Evolutionary conservation across 2,113 vertebrate genomes (phyloP), one percentile per base, ranked within the genome.

Genomic region (Semicossyphus pulcher): DNA sequence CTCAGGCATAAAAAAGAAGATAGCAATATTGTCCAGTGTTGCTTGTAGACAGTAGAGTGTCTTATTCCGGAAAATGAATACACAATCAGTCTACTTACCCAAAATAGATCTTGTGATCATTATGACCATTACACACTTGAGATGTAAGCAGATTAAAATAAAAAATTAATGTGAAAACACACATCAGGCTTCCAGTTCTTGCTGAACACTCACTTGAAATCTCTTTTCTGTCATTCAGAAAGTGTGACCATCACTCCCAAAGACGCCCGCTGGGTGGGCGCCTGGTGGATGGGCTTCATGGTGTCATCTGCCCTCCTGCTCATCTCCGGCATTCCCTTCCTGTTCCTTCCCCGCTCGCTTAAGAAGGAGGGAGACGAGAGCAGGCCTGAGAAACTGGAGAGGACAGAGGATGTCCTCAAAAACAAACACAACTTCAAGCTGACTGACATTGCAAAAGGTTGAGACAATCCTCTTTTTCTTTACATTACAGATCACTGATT

Each of bases 211-310:
- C 10, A 41, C 2, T n/a, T 18, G 1, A 4, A 76, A 60, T 25
- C 36, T 20, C 14, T 14, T 65, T 39, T 83, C 16, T 36, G 85
- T 45, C 91, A 16, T 74, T 10, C 83, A 98, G 97, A 93, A 11
- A 94, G 51, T 18, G 84, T 98, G 66, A 94, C 86, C 37, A 98
- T 99, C 86, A 94, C 94, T 8, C 93, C 96, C 0, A 91, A 89
- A n/a, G 97, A 99, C 44, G 89, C 95, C 8, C 95, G 96, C 20
- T 99, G 98, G 97, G 97, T 99, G 39, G 97, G 98, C 0, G 97
- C 97, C 0, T 99, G 98, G 97, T 99, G 97, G 97, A 77, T 99
- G 56, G 91, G 95, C 9, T 97, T 97, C 86, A 37, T 98, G 26
- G 70, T 95, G 28, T 87, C 90, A 20, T 94, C 95, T 8, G 18